Evolutionary conservation across 2,797 vertebrate genomes (phyloP), one percentile per base, ranked within the genome.

Genomic region (Protosalanx chinensis): DNA sequence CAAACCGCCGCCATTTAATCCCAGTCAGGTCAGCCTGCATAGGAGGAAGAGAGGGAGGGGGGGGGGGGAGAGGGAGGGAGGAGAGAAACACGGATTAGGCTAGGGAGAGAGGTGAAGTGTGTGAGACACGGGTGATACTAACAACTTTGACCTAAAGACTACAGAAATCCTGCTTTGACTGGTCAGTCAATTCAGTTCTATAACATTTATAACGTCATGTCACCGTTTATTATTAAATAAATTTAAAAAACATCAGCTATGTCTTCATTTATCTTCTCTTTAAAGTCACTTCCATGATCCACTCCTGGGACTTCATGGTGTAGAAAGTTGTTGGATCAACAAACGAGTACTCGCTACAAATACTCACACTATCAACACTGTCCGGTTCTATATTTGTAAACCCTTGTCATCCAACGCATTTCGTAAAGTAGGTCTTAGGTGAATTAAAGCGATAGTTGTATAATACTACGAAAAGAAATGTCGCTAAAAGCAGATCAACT

Each of bases 1-100:
- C 94, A 18, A 98, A 99, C 78, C 96, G 94, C 84, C 96, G 93
- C 98, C 98, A 99, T 96, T 99, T 99, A 90, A 99, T 99, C 84
- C 98, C 98, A 4, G 97, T 98, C 85, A 99, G 93, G 93, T 99
- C 98, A 79, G 98, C 98, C 98, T 99, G 73, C 46, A 77, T 67
- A 78, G 72, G 67, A 88, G 5, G 81, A 65, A 59, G 77, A 71
- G 63, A 79, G 29, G 73, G 20, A 58, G 15, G 35, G 57, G 67
- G 56, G 65, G 4, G 61, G 51, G 53, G 33, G 70, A 20, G 37
- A 51, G 15, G 18, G 51, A 41, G 37, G 23, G 58, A 29, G 58
- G 10, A 29, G 58, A 0, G n/a, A 23, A 59, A 23, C 58, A 12
- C 2, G 37, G 37, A 41, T 41, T 41, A 41, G 37, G 12, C 8